A percentile compares a stretch with the other conserved stretches of the same genome.
phyloP scores from a whole-genome alignment of 2,797 vertebrate species.

The Lutjanus campechanus region DNA sequence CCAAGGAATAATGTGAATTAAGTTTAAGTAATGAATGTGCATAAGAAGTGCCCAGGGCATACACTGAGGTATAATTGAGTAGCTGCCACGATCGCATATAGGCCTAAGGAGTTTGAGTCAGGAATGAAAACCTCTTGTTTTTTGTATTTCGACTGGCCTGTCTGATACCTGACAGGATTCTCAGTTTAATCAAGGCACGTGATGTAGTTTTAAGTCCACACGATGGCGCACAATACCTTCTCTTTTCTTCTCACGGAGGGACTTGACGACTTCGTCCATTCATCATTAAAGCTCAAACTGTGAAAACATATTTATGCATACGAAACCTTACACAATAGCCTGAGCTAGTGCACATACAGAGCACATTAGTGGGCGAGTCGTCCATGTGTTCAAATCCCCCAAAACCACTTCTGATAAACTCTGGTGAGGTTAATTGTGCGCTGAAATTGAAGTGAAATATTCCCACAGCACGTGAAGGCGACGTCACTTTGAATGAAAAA shows the following conservation, averaged over 20 bases:
- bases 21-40: no score
- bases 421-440: background rate
- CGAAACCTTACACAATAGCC: background rate
- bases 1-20: no score
- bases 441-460: background rate
- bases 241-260: background rate
- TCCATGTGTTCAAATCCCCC: background rate
- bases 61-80: no score
- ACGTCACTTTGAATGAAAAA: conserved; percentile 85
- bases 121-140: no score
- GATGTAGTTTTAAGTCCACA: conserved; percentile 43
- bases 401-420: background rate
- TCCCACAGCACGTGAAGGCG: conserved; percentile 55
- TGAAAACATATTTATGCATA: background rate
- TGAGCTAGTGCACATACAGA: accelerated
- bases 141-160: no score
- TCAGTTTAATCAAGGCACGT: background rate
- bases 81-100: no score
- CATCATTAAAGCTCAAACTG: background rate
- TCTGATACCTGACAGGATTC: no score
- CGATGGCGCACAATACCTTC: conserved; percentile 52
- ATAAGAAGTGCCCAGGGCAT: no score
- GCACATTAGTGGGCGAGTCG: background rate
- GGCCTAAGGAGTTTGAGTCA: no score
- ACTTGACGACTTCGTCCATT: conserved; percentile 16